phyloP scores from a whole-genome alignment of 2,797 vertebrate species.

The Crenichthys baileyi region DNA sequence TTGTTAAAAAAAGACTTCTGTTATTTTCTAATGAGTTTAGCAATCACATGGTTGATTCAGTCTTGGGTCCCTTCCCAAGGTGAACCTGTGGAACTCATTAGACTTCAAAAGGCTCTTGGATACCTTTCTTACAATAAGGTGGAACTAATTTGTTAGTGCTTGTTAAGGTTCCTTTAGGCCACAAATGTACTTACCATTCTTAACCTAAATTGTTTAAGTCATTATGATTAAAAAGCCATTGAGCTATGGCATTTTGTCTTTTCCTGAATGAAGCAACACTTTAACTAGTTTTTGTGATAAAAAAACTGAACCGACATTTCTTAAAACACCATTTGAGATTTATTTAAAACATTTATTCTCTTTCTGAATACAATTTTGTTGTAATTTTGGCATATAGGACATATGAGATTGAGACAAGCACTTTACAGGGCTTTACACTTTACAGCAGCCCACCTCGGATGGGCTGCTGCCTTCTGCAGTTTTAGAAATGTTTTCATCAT shows the following conservation, averaged over 20 bases:
- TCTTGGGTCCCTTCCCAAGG: constrained; percentile 37
- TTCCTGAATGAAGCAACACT: neutral
- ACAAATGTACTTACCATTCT: constrained; percentile 40
- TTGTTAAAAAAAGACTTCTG: constrained; percentile 31
- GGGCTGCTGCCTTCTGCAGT: neutral
- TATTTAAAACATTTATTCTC: neutral
- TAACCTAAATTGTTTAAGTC: constrained; percentile 46
- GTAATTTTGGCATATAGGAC: neutral
- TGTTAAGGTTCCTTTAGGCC: constrained; percentile 32
- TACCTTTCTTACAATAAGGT: constrained; percentile 45
- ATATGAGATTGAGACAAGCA: neutral
- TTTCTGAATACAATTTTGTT: neutral
- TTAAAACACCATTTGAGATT: neutral
- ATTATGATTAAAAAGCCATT: constrained; percentile 39
- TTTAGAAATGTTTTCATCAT: neutral
- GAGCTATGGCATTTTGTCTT: constrained; percentile 22
- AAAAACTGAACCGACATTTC: neutral
- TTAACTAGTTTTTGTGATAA: neutral
- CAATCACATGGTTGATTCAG: constrained; percentile 34
- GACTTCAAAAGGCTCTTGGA: constrained; percentile 41
- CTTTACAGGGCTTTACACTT: too few species aligned
- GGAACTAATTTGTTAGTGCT: constrained; percentile 54
- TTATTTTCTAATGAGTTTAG: constrained; percentile 45
- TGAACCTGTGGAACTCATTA: constrained; percentile 59
- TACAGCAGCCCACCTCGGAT: neutral